Evolutionary conservation across 1,140 invertebrate species (phyloP), one percentile per base, ranked within the genome.

Genomic region (Cherax quadricarinatus): DNA sequence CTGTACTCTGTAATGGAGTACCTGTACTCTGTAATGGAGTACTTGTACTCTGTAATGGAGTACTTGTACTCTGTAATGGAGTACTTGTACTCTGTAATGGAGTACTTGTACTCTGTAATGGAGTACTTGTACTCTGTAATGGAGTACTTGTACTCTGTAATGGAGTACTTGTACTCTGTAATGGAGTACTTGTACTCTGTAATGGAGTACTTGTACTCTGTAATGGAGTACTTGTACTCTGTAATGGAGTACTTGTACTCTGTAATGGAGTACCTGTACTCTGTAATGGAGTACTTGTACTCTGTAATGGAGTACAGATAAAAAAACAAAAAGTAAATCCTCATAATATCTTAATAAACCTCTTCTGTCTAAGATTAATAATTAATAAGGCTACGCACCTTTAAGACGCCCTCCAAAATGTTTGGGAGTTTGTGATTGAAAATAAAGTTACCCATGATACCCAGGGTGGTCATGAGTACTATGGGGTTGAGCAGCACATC

Each of bases 401-500:
- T 96, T 79, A 99, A 95, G 93, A 98, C 96, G 73, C 96, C 96
- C 93, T 96, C 96, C 14, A 99, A 95, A 89, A 97, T 96, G 41
- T 96, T 94, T 12, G 98, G 98, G 57, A 99, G 94, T 14, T 96
- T 95, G 94, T 98, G 97, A 75, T 96, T 96, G 94, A 98, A 98
- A 14, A 97, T 94, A 88, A 98, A 96, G 95, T 99, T 99, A 21
- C 98, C 98, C 85, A 97, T 95, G 12, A 99, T 97, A 2, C 98
- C 98, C 24, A 99, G 95, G n/a, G 98, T 95, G 1, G 98, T 99
- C 98, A 99, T 99, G 18, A 98, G 96, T 18, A 99, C 96, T 84
- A 99, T 96, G 1, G 99, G 99, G 96, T 99, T 99, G 3, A 97
- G 96, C 80, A 97, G 96, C 79, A 99, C 97, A 14, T 97, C 97